Evolutionary conservation across 2,888 invertebrate species (phyloP).

Genomic region (Heliconius ismenius): DNA sequence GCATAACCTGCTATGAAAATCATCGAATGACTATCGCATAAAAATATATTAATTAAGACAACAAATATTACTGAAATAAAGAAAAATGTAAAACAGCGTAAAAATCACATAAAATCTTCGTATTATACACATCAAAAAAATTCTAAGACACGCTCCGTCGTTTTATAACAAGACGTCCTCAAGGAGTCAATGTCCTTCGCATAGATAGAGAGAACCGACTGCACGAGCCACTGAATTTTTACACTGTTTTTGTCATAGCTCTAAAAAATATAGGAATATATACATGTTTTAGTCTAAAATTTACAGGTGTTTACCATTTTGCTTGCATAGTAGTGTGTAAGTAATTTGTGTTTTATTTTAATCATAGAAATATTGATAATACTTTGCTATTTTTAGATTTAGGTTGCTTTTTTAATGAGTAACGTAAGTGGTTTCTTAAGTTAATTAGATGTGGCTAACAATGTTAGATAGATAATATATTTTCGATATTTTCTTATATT

Average conservation of each 20-base stretch:
- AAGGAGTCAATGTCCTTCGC: conserved; percentile 29
- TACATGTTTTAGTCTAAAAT: background rate
- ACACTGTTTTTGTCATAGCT: background rate
- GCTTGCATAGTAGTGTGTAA: background rate
- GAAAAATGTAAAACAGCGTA: background rate
- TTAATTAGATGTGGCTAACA: too few relatives aligned
- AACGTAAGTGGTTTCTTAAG: too few relatives aligned
- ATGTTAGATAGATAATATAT: too few relatives aligned
- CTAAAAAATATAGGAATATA: background rate
- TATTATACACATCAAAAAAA: conserved; percentile 8
- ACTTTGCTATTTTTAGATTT: too few relatives aligned
- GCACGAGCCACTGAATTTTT: conserved; percentile 12
- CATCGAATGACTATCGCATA: background rate
- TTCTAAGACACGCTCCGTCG: conserved; percentile 34
- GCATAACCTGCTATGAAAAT: background rate
- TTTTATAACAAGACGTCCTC: conserved; percentile 28
- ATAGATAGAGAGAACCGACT: background rate
- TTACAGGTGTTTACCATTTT: background rate
- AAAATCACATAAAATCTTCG: background rate
- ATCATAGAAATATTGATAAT: background rate
- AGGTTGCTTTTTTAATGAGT: too few relatives aligned
- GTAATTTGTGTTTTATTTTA: background rate
- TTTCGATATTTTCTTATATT: too few relatives aligned
- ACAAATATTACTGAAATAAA: background rate
- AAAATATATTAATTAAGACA: background rate